Percentiles rank a stretch among this genome's conserved stretches.
phyloP scores from a whole-genome alignment of 2,888 invertebrate genomes.

The Eustalomyia histrio region DNA sequence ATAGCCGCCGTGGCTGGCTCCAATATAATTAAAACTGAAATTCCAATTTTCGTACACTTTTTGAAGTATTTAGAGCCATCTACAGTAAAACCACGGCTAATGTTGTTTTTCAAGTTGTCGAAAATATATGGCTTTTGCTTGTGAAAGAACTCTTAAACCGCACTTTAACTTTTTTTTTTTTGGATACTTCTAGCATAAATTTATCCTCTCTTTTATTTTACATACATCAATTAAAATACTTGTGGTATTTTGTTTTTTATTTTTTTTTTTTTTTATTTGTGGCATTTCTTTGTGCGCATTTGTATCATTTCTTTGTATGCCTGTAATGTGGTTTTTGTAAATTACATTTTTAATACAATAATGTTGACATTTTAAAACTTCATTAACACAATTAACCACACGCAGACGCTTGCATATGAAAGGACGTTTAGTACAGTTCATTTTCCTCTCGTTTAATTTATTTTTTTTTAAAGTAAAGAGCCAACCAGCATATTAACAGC shows the following conservation, averaged over 20 bases:
- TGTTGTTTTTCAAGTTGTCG: too few species aligned
- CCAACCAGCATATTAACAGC: slow-evolving; percentile 14
- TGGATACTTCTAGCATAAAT: too few species aligned
- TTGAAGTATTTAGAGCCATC: too few species aligned
- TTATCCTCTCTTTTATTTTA: too few species aligned
- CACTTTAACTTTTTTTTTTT: too few species aligned
- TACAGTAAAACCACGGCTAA: too few species aligned
- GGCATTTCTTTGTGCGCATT: slow-evolving; percentile 1
- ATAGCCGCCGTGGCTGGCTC: too few species aligned
- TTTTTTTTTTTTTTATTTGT: background rate
- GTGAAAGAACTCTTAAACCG: too few species aligned
- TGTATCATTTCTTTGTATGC: slow-evolving; percentile 18
- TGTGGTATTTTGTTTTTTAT: background rate
- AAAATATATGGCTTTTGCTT: too few species aligned
- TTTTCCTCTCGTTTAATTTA: background rate
- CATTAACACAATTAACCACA: slow-evolving; percentile 65
- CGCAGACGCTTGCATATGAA: slow-evolving; percentile 48
- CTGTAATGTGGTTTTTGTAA: slow-evolving; percentile 54
- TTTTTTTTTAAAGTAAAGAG: background rate
- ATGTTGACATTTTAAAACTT: slow-evolving; percentile 65
- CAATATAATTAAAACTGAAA: too few species aligned
- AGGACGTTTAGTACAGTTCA: slow-evolving; percentile 29
- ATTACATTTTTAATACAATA: slow-evolving; percentile 64
- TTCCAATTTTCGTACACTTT: too few species aligned
- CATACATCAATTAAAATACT: slow-evolving; percentile 21